Percentiles rank a stretch among this genome's conserved stretches.
Evolutionary conservation across 2,113 vertebrate species (phyloP).

Genomic region (Rafetus swinhoei): DNA sequence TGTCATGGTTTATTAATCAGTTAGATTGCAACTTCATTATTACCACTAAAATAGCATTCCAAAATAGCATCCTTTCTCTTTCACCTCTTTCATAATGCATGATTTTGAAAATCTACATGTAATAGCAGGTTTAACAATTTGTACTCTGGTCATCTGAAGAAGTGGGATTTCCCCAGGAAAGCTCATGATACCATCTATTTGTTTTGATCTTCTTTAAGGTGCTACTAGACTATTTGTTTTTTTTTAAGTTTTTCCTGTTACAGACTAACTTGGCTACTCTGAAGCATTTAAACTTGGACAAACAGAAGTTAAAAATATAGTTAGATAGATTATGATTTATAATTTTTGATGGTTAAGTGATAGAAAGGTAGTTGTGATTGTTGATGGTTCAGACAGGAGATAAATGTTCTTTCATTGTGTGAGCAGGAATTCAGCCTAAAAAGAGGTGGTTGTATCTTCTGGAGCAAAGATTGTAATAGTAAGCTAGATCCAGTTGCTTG

Average conservation of each 20-base stretch:
- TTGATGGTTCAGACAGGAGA: background rate
- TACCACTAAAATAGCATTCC: background rate
- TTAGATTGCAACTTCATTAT: background rate
- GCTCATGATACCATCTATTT: too few relatives aligned
- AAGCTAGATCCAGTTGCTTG: background rate
- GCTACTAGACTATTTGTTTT: too few relatives aligned
- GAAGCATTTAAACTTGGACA: background rate
- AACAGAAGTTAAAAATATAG: background rate
- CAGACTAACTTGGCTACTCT: too few relatives aligned
- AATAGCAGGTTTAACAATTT: background rate
- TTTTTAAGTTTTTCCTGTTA: too few relatives aligned
- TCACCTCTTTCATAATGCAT: slow-evolving; percentile 1
- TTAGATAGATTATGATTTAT: background rate
- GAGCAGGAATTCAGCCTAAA: background rate
- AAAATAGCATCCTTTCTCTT: background rate
- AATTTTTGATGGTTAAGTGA: background rate
- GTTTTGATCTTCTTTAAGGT: too few relatives aligned
- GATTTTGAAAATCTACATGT: background rate
- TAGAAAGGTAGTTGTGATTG: background rate
- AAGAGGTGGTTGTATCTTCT: background rate
- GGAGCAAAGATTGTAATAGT: background rate
- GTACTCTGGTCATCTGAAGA: too few relatives aligned
- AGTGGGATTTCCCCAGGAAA: too few relatives aligned
- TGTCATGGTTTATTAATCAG: background rate
- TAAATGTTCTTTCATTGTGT: background rate